These are phyloP conservation scores for Rhorus exstirpatorius DNA, from an alignment of 2,888 invertebrate genomes.

Conservation along the genomic window DNA sequence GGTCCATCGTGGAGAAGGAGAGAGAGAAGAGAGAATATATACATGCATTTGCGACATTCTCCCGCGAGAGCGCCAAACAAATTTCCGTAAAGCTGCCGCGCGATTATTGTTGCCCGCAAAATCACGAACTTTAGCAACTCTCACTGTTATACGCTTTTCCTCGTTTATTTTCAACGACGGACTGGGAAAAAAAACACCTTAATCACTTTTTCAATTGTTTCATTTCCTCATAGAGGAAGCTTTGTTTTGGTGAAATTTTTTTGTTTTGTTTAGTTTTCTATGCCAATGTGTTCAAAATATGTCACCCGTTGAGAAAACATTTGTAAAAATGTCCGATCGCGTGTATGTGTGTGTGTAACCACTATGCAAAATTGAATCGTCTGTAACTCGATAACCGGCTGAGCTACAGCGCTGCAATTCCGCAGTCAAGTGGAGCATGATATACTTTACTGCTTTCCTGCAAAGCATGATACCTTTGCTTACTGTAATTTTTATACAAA, in stretches of 20 bases:
- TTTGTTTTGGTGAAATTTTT: conserved; percentile 1
- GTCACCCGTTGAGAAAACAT: no score
- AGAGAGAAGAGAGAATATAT: conserved; percentile 38
- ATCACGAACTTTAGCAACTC: conserved; percentile 32
- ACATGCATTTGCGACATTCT: conserved; percentile 72
- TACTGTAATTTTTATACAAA: no score
- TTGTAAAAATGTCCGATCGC: no score
- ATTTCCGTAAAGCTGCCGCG: conserved; percentile 13
- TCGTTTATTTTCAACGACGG: conserved; percentile 9
- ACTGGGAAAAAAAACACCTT: neutral
- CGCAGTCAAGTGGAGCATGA: no score
- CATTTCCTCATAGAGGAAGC: neutral
- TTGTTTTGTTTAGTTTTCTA: no score
- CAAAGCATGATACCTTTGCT: no score
- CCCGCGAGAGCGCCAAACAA: neutral
- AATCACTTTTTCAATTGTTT: neutral
- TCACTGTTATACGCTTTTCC: conserved; percentile 20
- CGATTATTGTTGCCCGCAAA: neutral
- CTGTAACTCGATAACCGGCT: no score
- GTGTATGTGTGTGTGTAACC: no score
- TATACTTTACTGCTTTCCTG: no score
- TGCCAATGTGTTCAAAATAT: no score
- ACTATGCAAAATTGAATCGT: no score
- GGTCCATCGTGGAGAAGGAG: conserved; percentile 12
- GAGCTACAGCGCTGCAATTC: no score